phyloP scores from a whole-genome alignment of 2,113 vertebrate species.

The Mirounga angustirostris region DNA sequence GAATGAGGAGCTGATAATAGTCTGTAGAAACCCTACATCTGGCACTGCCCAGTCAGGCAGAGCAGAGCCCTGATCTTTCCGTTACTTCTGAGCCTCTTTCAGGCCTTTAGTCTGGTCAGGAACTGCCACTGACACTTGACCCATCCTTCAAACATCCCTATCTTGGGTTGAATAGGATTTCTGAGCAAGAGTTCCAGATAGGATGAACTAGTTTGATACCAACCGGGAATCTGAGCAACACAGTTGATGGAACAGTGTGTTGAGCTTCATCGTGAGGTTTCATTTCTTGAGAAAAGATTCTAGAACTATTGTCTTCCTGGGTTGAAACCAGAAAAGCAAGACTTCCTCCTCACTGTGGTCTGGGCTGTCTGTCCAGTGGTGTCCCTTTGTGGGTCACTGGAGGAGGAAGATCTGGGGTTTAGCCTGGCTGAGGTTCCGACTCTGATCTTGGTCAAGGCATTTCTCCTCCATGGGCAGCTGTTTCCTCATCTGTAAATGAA shows the following conservation, averaged over 20 bases:
- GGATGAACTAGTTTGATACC: not conserved
- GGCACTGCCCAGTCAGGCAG: not conserved
- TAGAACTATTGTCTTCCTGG: not conserved
- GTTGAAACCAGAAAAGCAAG: not conserved
- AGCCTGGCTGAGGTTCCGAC: not conserved
- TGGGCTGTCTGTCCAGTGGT: not conserved
- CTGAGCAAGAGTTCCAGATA: not conserved
- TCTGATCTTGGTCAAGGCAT: conserved; percentile 16
- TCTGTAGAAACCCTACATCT: not conserved
- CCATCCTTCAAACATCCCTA: not conserved
- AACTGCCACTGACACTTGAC: not conserved
- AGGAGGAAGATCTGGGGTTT: not conserved
- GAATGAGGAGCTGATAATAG: too few species aligned
- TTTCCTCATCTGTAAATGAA: not conserved
- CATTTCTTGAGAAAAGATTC: conserved; percentile 37
- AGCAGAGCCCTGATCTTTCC: not conserved
- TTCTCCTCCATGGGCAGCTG: not conserved
- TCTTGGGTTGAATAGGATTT: not conserved
- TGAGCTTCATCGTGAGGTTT: not conserved
- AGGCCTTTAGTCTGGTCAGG: not conserved
- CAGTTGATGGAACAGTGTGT: accelerated
- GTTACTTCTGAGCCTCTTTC: not conserved
- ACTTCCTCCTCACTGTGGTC: not conserved
- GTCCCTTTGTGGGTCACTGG: not conserved
- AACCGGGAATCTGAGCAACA: not conserved